Evolutionary conservation across 2,113 vertebrate genomes (phyloP).

Genomic region (Poicephalus gulielmi): DNA sequence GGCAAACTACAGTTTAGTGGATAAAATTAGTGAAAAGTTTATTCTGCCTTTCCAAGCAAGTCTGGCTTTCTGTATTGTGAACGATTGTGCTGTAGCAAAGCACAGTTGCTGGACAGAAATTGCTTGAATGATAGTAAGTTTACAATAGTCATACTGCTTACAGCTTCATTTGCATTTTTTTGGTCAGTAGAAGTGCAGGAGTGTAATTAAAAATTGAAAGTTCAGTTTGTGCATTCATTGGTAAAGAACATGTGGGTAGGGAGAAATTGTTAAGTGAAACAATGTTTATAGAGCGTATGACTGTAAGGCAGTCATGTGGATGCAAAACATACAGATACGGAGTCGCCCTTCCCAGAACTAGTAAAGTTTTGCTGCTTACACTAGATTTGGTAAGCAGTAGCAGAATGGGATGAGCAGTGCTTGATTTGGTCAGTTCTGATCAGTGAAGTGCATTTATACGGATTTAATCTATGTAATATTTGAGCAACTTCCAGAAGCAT

Average conservation of each 20-base stretch:
- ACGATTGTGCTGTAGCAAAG: background rate
- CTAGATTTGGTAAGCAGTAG: background rate
- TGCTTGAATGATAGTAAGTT: background rate
- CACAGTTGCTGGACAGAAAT: background rate
- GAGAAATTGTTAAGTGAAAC: background rate
- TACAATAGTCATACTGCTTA: background rate
- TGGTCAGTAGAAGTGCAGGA: background rate
- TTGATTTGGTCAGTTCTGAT: background rate
- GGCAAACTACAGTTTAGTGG: background rate
- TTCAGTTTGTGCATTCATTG: background rate
- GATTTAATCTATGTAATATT: background rate
- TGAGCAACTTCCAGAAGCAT: background rate
- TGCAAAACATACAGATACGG: background rate
- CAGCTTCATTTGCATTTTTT: background rate
- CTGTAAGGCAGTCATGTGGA: background rate
- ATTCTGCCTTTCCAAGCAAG: background rate
- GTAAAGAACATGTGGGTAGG: background rate
- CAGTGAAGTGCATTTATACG: background rate
- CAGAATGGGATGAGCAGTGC: background rate
- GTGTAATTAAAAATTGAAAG: background rate
- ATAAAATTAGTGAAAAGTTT: slow-evolving; percentile 15
- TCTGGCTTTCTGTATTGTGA: background rate
- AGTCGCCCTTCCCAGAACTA: background rate
- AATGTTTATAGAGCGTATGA: background rate
- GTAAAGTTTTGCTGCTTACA: background rate